These are phyloP conservation scores for Trematomus loennbergii DNA, from an alignment of 2,113 vertebrate species.

Conservation along the genomic window DNA sequence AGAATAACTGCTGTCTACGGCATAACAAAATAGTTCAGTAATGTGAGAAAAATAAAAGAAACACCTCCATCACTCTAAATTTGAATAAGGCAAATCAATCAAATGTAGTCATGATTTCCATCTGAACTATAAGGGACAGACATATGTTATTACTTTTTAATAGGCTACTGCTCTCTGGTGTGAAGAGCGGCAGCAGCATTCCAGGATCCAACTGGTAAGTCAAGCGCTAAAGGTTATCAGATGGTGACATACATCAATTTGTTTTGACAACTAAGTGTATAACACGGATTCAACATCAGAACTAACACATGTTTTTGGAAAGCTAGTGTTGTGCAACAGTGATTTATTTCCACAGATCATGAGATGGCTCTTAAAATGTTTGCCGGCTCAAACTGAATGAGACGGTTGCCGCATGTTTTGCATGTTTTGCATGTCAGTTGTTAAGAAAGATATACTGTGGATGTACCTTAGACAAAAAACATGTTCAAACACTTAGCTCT, in stretches of 20 bases:
- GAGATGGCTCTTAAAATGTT: not conserved
- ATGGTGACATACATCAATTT: not conserved
- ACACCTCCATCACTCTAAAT: not conserved
- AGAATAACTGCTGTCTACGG: not conserved
- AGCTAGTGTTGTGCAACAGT: not conserved
- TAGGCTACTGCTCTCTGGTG: slow-evolving; percentile 68
- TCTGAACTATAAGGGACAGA: not conserved
- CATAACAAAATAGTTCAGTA: not conserved
- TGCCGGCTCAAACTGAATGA: slow-evolving; percentile 6
- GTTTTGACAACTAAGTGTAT: not conserved
- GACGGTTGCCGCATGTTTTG: not conserved
- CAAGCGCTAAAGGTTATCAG: not conserved
- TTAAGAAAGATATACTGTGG: not conserved
- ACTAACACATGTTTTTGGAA: too few relatives aligned
- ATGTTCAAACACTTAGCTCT: not conserved
- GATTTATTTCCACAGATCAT: not conserved
- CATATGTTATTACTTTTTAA: slow-evolving; percentile 16
- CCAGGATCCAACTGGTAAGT: not conserved
- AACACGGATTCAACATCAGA: not conserved
- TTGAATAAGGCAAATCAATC: not conserved
- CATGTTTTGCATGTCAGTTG: not conserved
- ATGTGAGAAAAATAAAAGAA: not conserved
- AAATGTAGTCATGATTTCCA: not conserved
- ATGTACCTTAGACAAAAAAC: not conserved
- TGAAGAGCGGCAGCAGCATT: slow-evolving; percentile 33